A percentile compares a stretch with the other conserved stretches of the same genome.
Conservation (phyloP, 2,888 invertebrate genomes). For the Pristionchus maxplancki region DNA sequence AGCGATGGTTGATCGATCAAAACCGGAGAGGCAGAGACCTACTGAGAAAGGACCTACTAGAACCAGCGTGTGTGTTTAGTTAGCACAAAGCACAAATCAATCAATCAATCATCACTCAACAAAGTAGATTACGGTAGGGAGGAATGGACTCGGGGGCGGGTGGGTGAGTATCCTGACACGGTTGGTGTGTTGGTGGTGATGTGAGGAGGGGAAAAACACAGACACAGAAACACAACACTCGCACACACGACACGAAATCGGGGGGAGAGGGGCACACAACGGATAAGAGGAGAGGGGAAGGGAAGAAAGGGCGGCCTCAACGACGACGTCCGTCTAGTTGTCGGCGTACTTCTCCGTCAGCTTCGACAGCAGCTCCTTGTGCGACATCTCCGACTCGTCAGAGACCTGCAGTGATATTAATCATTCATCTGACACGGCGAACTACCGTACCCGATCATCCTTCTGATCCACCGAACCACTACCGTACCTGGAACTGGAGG, state of each 20-base stretch:
- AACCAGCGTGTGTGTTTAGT: conserved; percentile 29
- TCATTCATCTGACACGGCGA: neutral
- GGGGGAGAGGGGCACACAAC: neutral
- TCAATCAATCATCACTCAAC: conserved; percentile 29
- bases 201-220: neutral
- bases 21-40: conserved; percentile 6
- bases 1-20: neutral
- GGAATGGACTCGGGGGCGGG: neutral
- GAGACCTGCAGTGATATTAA: conserved; percentile 67
- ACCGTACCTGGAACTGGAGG: conserved; percentile 74
- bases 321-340: conserved; percentile 60
- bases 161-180: neutral
- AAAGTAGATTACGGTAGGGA: conserved; percentile 23
- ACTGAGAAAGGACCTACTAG: neutral
- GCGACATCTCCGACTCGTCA: conserved; percentile 77
- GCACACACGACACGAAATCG: neutral
- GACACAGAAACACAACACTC: conserved; percentile 24
- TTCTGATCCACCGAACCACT: neutral
- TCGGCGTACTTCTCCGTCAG: conserved; percentile 76
- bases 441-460: neutral
- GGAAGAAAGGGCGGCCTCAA: neutral
- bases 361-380: conserved; percentile 75
- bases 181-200: neutral
- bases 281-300: conserved; percentile 35
- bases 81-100: conserved; percentile 18